These are phyloP conservation scores for Mactromeris polynyma DNA, from an alignment of 2,888 invertebrate species.

Conservation along the genomic window DNA sequence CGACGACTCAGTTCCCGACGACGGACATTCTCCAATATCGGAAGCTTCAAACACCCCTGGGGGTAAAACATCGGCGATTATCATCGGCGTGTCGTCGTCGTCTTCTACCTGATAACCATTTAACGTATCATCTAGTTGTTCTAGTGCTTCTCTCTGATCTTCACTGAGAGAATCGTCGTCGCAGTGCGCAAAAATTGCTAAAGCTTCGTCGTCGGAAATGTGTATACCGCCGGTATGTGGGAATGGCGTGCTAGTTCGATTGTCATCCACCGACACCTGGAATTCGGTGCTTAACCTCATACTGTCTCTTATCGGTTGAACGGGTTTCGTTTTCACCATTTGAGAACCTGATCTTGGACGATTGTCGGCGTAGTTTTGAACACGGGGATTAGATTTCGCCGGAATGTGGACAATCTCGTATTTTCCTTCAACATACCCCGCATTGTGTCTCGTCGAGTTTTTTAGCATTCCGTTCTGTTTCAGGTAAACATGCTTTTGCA, in stretches of 20 bases:
- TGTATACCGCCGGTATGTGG: neutral
- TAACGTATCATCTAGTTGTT: constrained; percentile 46
- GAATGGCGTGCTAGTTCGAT: constrained; percentile 5
- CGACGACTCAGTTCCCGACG: constrained; percentile 15
- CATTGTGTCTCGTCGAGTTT: neutral
- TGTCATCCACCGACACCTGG: neutral
- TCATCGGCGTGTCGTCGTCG: constrained; percentile 28
- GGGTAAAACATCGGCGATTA: constrained; percentile 40
- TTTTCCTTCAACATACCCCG: neutral
- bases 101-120: constrained; percentile 24
- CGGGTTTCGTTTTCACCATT: neutral
- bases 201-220: neutral
- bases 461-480: neutral
- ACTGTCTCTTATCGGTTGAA: neutral
- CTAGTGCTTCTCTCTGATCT: constrained; percentile 30
- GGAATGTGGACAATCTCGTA: constrained; percentile 12
- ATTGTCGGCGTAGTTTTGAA: neutral
- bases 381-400: neutral
- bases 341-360: neutral
- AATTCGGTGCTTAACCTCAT: constrained; percentile 17
- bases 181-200: neutral
- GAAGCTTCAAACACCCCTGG: constrained; percentile 29
- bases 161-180: constrained; percentile 27
- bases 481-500: constrained; percentile 27
- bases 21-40: neutral